Conservation (phyloP, 1,140 invertebrate genomes). For the Musca vetustissima region DNA sequence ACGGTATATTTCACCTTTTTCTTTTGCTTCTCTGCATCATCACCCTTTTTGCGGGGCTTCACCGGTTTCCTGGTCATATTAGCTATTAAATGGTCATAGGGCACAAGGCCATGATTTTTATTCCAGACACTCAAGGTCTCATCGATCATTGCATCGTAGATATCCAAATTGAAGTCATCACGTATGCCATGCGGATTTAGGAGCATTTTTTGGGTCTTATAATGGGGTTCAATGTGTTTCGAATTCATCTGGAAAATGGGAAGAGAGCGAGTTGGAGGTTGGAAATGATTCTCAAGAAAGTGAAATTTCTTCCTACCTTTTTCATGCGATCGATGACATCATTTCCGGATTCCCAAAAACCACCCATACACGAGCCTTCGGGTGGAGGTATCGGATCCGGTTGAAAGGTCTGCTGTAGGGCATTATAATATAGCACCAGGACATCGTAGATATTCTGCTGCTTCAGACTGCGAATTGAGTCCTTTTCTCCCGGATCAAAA, state of each 20-base stretch:
- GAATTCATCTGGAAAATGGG: constrained; percentile 33
- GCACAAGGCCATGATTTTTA: constrained; percentile 39
- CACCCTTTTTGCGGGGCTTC: constrained; percentile 34
- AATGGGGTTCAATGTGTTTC: constrained; percentile 39
- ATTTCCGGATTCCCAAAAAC: constrained; percentile 44
- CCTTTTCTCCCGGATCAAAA: constrained; percentile 33
- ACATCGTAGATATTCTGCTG: constrained; percentile 67
- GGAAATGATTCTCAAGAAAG: not conserved
- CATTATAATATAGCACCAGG: constrained; percentile 65
- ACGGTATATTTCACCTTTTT: constrained; percentile 41
- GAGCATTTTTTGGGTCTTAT: constrained; percentile 60
- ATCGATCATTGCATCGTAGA: constrained; percentile 60
- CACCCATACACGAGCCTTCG: constrained; percentile 37
- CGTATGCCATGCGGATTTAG: constrained; percentile 74
- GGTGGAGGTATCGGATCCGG: constrained; percentile 35
- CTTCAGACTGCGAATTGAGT: constrained; percentile 34
- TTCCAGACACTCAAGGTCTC: constrained; percentile 45
- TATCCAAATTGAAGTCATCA: constrained; percentile 72
- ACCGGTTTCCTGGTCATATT: constrained; percentile 37
- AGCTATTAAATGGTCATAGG: constrained; percentile 35
- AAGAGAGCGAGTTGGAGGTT: not conserved
- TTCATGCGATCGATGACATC: constrained; percentile 46
- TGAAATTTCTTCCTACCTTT: constrained; percentile 28
- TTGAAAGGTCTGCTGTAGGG: constrained; percentile 54
- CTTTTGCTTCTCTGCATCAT: constrained; percentile 43